These are phyloP conservation scores for Actinopyga echinites DNA, from an alignment of 53 echinoderm and acorn worm species.

Conservation along the genomic window DNA sequence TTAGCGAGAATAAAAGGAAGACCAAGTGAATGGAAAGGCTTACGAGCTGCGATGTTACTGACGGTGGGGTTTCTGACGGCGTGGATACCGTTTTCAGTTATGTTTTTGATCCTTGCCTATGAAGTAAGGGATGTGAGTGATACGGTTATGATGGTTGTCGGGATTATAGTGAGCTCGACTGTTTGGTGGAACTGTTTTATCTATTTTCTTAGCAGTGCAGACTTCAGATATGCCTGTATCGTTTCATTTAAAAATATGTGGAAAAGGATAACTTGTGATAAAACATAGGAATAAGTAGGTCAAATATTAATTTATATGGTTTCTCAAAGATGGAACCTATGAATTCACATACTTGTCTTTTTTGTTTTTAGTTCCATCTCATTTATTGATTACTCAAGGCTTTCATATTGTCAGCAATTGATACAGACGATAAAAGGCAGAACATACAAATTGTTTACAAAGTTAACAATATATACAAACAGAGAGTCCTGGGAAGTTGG, in stretches of 20 bases:
- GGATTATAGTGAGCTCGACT: neutral
- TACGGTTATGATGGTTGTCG: neutral
- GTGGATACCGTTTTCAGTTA: constrained; percentile 15
- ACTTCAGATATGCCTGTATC: constrained; percentile 4
- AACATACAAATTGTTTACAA: too few relatives aligned
- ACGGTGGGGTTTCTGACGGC: constrained; percentile 8
- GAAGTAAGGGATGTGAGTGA: neutral
- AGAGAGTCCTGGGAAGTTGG: too few relatives aligned
- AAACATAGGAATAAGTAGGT: too few relatives aligned
- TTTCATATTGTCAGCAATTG: too few relatives aligned
- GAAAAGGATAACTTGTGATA: neutral
- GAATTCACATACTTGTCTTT: too few relatives aligned
- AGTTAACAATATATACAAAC: too few relatives aligned
- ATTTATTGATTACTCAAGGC: too few relatives aligned
- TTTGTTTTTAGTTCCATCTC: too few relatives aligned
- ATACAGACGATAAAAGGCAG: too few relatives aligned
- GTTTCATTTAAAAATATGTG: neutral
- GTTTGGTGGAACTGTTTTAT: constrained; percentile 19
- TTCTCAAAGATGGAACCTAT: too few relatives aligned
- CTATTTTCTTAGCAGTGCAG: constrained; percentile 6
- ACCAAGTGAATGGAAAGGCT: constrained; percentile 15
- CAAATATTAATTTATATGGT: too few relatives aligned
- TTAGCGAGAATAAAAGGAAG: neutral
- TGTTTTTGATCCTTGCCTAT: neutral
- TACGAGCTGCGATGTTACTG: neutral